phyloP scores from a whole-genome alignment of 2,113 vertebrate genomes.

The Poeciliopsis retropinna region DNA sequence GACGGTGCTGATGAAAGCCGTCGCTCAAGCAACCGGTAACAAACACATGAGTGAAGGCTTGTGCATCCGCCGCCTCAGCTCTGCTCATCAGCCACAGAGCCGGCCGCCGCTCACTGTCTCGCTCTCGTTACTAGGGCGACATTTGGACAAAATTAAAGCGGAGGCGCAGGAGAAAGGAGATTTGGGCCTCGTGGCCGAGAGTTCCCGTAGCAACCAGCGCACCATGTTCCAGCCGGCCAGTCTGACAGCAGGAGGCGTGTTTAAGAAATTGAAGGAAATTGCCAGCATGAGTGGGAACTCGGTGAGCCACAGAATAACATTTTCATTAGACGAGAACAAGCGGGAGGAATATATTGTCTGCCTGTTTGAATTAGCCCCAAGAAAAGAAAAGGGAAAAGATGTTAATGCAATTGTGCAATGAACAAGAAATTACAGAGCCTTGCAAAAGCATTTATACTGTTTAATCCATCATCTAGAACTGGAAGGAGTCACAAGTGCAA shows the following conservation, averaged over 20 bases:
- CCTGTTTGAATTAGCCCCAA: not conserved
- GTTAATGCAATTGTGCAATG: conserved; percentile 29
- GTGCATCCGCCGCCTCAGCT: not conserved
- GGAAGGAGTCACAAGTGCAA: not conserved
- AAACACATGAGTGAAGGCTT: not conserved
- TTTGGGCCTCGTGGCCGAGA: conserved; percentile 89
- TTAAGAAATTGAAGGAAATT: conserved; percentile 87
- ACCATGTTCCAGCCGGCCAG: conserved; percentile 87
- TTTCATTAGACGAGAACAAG: conserved; percentile 46
- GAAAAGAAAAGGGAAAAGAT: conserved; percentile 3
- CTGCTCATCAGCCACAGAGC: conserved; percentile 18
- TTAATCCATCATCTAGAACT: not conserved
- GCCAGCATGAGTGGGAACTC: conserved; percentile 85
- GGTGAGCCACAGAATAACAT: conserved; percentile 63
- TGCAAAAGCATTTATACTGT: not conserved
- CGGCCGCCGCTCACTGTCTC: conserved; percentile 37
- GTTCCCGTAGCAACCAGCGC: conserved; percentile 88
- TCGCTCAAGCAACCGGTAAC: conserved; percentile 88
- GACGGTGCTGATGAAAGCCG: conserved; percentile 88
- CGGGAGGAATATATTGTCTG: conserved; percentile 42
- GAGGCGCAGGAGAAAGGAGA: conserved; percentile 89
- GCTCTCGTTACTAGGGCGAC: conserved; percentile 82
- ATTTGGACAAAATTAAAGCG: conserved; percentile 87
- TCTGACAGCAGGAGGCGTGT: conserved; percentile 84
- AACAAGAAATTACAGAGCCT: conserved; percentile 18